phyloP scores from a whole-genome alignment of 2,888 invertebrate genomes.

The Drosophila basisetae region DNA sequence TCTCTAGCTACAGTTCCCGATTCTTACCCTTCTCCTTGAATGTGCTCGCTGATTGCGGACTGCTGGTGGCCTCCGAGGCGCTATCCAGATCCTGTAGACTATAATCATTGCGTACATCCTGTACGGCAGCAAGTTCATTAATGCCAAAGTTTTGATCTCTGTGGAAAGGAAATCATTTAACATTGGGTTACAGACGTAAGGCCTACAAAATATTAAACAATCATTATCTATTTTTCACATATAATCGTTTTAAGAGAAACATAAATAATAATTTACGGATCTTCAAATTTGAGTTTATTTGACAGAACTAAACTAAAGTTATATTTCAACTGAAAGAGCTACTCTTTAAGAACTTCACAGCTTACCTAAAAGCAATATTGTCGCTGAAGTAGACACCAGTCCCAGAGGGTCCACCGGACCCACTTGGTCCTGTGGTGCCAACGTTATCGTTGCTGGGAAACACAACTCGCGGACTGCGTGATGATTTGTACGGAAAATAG shows the following conservation, averaged over 20 bases:
- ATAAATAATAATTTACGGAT: background rate
- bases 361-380: constrained; percentile 85
- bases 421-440: constrained; percentile 82
- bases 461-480: constrained; percentile 85
- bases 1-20: constrained; percentile 16
- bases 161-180: background rate
- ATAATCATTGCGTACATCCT: constrained; percentile 87
- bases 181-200: background rate
- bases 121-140: constrained; percentile 87
- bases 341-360: background rate
- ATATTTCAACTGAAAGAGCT: background rate
- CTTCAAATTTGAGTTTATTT: background rate
- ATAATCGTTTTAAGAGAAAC: background rate
- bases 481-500: constrained; percentile 84
- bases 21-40: constrained; percentile 89
- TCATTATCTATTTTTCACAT: background rate
- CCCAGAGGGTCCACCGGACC: constrained; percentile 70
- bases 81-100: constrained; percentile 88
- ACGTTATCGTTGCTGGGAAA: constrained; percentile 84
- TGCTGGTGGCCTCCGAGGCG: constrained; percentile 74
- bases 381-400: constrained; percentile 84
- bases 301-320: background rate
- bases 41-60: constrained; percentile 86
- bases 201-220: background rate
- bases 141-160: constrained; percentile 88